Evolutionary conservation across 2,113 vertebrate species (phyloP), one percentile per base, ranked within the genome.

Genomic region (Paradoxurus hermaphroditus): DNA sequence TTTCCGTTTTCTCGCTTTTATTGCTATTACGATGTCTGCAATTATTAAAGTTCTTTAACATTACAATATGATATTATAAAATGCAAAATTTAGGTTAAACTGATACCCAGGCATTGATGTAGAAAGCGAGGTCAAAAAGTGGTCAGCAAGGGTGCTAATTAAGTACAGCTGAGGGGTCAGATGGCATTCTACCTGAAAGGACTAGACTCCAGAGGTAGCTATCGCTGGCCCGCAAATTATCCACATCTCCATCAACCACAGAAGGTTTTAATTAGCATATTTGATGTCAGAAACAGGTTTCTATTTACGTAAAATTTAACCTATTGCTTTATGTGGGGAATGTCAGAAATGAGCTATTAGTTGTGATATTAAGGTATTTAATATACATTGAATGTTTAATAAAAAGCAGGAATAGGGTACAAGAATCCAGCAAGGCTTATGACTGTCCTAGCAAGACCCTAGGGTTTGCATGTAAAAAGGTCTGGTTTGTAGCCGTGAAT

Each of bases 251-350:
- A 78, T 89, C 86, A 96, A 92, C 7, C 78, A 49, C 36, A 79
- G 56, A 85, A 29, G 39, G 36, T 91, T 92, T 95, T 87, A 86
- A 91, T 78, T 70, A 90, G 49, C 75, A 95, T 79, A 63, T 41
- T 79, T 68, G n/a, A n/a, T 90, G n/a, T 82, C 59, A 93, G 65
- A 95, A 93, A 93, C 86, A 67, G 81, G 14, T 75, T 83, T 97
- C 75, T 51, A 70, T 95, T 93, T 67, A 88, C 23, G 5, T 41
- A 84, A 95, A 95, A 68, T 78, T 34, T 89, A 95, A 13, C n/a
- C 93, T 92, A 19, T 94, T 95, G 91, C n/a, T 81, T 95, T 83
- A 95, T 44, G 68, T 34, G 51, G 90, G 73, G 8, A 68, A 86
- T 67, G 73, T 82, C 96, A 83, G 46, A 63, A 96, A 93, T 78